phyloP scores from a whole-genome alignment of 2,113 vertebrate species.

The Rhadina sibilatrix region DNA sequence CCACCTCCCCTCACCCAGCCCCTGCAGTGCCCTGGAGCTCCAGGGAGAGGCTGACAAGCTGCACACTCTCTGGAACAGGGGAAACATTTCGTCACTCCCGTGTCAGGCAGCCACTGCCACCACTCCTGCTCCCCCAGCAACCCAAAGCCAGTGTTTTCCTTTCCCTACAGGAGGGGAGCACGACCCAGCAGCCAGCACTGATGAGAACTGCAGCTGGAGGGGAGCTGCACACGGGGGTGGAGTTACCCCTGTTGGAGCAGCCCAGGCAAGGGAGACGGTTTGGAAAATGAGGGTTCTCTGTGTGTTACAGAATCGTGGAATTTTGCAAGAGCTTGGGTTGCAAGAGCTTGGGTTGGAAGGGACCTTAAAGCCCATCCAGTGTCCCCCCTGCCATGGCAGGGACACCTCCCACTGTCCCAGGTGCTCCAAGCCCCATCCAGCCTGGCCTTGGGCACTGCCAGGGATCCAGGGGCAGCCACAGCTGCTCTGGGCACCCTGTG shows the following conservation, averaged over 20 bases:
- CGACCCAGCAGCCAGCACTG: rapidly evolving
- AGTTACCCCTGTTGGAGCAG: background rate
- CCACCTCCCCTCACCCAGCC: background rate
- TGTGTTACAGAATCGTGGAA: background rate
- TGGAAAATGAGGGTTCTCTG: background rate
- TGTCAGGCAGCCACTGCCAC: background rate
- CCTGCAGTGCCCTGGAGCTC: background rate
- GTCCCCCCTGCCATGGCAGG: background rate
- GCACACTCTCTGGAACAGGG: rapidly evolving
- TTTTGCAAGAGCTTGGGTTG: background rate
- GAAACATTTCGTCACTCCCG: background rate
- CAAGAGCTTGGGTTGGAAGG: background rate
- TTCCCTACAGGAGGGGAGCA: background rate
- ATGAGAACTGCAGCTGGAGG: background rate
- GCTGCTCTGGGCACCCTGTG: background rate
- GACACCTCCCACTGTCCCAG: background rate
- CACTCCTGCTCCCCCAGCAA: background rate
- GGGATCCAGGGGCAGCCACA: background rate
- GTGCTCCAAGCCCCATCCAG: background rate
- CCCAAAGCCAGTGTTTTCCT: background rate
- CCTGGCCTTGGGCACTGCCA: background rate
- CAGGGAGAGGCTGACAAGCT: background rate
- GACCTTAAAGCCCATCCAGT: background rate
- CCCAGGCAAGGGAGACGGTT: rapidly evolving
- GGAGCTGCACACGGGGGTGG: background rate